Conservation (phyloP, 92 coral and sea anemone species). For the Ricordea florida region DNA sequence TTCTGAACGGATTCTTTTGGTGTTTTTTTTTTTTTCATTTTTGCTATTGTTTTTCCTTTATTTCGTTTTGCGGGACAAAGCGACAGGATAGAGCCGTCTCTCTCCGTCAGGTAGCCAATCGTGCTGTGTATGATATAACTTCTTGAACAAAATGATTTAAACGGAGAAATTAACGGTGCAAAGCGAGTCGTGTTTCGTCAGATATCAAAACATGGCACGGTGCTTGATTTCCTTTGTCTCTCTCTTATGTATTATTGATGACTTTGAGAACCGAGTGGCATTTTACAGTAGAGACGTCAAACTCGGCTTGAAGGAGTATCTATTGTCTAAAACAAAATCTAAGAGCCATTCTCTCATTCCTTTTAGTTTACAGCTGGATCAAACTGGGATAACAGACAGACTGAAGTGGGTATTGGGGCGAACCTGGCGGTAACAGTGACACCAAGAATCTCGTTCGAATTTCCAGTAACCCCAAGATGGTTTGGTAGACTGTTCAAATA, state of each 20-base stretch:
- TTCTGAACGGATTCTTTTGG: too few relatives aligned
- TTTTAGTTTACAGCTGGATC: background rate
- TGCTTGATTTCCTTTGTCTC: too few relatives aligned
- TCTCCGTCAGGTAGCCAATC: background rate
- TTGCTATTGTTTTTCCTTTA: background rate
- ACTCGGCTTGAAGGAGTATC: too few relatives aligned
- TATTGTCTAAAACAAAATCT: background rate
- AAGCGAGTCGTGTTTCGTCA: background rate
- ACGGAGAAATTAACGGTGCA: background rate
- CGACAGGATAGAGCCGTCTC: background rate
- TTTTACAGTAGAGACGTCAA: too few relatives aligned
- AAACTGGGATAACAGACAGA: background rate
- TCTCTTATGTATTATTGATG: too few relatives aligned
- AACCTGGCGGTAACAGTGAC: slow-evolving; percentile 1
- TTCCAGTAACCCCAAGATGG: slow-evolving; percentile 21
- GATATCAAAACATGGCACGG: too few relatives aligned
- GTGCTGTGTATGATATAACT: background rate
- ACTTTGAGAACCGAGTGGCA: too few relatives aligned
- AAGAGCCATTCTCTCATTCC: background rate
- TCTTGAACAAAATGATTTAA: background rate
- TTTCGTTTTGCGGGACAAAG: background rate
- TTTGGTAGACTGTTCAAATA: background rate
- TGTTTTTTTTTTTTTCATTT: background rate
- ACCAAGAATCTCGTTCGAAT: slow-evolving; percentile 20
- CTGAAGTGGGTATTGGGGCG: slow-evolving; percentile 1